Conservation (phyloP, 2,888 invertebrate species). For the Pammene aurita region DNA sequence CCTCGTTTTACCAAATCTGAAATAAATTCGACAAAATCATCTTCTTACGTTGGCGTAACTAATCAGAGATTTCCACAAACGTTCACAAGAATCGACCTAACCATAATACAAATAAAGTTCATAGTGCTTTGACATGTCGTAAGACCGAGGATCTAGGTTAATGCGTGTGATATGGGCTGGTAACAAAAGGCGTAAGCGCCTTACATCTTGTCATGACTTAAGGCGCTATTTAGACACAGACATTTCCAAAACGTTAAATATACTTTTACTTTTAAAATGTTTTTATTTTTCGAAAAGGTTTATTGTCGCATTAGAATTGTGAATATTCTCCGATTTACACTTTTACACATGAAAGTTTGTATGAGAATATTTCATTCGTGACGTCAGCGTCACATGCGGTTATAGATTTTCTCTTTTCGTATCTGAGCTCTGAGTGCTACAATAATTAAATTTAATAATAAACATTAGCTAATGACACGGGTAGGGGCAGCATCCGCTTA, state of each 20-base stretch:
- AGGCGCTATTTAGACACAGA: neutral
- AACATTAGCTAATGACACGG: too few relatives aligned
- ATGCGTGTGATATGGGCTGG: neutral
- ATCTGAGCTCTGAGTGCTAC: too few relatives aligned
- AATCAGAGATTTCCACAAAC: neutral
- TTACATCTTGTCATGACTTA: neutral
- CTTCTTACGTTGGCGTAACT: conserved; percentile 17
- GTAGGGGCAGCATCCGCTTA: too few relatives aligned
- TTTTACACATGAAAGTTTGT: conserved; percentile 3
- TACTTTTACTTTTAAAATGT: conserved; percentile 11
- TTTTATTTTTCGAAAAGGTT: conserved; percentile 5
- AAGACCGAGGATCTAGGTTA: conserved; percentile 19
- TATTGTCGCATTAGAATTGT: neutral
- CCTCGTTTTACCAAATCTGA: conserved; percentile 17
- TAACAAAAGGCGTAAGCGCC: neutral
- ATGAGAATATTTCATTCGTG: neutral
- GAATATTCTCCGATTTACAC: neutral
- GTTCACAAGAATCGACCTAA: neutral
- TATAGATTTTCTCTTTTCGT: too few relatives aligned
- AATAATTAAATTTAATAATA: too few relatives aligned
- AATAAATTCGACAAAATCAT: conserved; percentile 15
- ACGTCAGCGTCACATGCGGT: neutral
- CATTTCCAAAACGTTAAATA: neutral
- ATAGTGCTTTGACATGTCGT: neutral
- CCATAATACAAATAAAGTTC: neutral